A percentile compares a stretch with the other conserved stretches of the same genome.
Evolutionary conservation across 2,888 invertebrate genomes (phyloP).

Genomic region (Eupithecia vulgata): DNA sequence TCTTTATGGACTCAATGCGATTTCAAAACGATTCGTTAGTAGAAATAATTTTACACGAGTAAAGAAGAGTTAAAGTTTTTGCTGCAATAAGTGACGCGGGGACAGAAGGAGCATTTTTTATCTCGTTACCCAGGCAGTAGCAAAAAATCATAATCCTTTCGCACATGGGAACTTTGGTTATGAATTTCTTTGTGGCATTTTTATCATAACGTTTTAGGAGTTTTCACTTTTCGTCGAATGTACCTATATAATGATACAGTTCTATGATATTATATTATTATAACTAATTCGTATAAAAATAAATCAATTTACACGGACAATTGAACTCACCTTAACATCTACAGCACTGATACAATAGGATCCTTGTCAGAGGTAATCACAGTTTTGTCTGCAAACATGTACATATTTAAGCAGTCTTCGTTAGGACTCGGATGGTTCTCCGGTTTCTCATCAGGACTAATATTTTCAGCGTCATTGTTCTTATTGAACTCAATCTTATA

Average conservation of each 20-base stretch:
- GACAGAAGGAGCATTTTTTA: neutral
- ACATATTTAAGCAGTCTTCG: slow-evolving; percentile 80
- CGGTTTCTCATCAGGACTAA: slow-evolving; percentile 79
- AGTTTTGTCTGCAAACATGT: slow-evolving; percentile 79
- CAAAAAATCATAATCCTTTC: neutral
- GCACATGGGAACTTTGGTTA: neutral
- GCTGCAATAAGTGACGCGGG: neutral
- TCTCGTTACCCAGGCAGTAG: neutral
- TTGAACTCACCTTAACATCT: slow-evolving; percentile 63
- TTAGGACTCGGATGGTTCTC: slow-evolving; percentile 73
- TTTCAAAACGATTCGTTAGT: too few species aligned
- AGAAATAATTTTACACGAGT: neutral
- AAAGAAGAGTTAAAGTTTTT: neutral
- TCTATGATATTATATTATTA: too few species aligned
- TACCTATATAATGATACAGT: neutral
- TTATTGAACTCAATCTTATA: slow-evolving; percentile 77
- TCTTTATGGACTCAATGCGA: too few species aligned
- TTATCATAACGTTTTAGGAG: neutral
- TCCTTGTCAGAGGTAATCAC: slow-evolving; percentile 73
- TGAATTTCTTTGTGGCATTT: slow-evolving; percentile 2
- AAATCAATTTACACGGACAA: too few species aligned
- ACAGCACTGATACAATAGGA: slow-evolving; percentile 77
- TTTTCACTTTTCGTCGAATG: neutral
- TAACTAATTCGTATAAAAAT: neutral
- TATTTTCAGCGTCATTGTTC: slow-evolving; percentile 67